These are phyloP conservation scores for Microcebus lehilahytsara DNA, from an alignment of 2,113 vertebrate genomes.

Conservation along the genomic window DNA sequence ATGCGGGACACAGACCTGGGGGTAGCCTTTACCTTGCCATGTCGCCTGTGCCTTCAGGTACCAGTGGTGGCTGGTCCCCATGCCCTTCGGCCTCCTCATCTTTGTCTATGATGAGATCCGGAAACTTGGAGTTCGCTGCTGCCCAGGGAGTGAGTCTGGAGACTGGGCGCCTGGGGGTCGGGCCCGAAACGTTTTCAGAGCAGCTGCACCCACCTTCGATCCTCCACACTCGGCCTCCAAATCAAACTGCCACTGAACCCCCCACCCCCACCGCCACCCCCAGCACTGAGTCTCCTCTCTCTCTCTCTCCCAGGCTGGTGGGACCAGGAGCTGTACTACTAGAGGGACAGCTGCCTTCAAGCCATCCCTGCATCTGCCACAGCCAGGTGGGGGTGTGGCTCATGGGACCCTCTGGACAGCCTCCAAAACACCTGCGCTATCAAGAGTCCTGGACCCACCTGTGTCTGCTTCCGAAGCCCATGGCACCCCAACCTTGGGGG, in stretches of 20 bases:
- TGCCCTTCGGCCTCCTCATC: slow-evolving; percentile 90
- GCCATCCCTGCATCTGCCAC: background rate
- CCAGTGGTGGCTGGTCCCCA: slow-evolving; percentile 92
- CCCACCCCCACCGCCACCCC: too few relatives aligned
- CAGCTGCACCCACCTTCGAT: background rate
- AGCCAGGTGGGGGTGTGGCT: background rate
- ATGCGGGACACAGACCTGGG: rapidly evolving
- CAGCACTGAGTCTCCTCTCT: background rate
- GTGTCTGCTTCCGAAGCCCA: background rate
- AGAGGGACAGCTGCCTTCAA: background rate
- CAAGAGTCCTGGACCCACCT: background rate
- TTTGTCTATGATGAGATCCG: slow-evolving; percentile 92
- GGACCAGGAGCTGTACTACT: slow-evolving; percentile 92
- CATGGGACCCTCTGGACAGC: background rate
- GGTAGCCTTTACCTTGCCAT: background rate
- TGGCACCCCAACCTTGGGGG: background rate
- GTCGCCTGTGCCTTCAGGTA: slow-evolving; percentile 76
- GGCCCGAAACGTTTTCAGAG: background rate
- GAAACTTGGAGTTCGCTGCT: slow-evolving; percentile 89
- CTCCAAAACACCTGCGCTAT: background rate
- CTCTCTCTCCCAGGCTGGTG: slow-evolving; percentile 86
- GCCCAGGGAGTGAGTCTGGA: slow-evolving; percentile 89
- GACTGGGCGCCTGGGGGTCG: rapidly evolving
- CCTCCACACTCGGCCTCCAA: background rate
- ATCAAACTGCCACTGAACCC: background rate